These are phyloP conservation scores for Triplophysa rosa DNA, from an alignment of 2,113 vertebrate species.

Conservation along the genomic window DNA sequence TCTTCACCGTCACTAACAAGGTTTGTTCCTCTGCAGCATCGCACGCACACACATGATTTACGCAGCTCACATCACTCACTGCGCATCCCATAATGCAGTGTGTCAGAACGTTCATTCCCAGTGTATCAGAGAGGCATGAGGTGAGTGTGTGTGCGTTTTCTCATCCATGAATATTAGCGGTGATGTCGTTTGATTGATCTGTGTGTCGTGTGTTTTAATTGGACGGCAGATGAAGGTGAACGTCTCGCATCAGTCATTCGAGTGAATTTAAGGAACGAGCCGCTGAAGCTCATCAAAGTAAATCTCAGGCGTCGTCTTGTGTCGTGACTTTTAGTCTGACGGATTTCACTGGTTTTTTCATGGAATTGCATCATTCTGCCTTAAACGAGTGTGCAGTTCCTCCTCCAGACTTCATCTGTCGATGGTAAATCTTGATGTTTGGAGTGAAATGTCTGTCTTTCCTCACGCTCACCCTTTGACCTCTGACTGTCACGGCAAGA, in stretches of 20 bases:
- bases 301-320: background rate
- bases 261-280: background rate
- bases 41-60: too few relatives aligned
- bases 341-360: conserved; percentile 64
- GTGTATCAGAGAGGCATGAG: background rate
- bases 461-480: conserved; percentile 3
- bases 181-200: background rate
- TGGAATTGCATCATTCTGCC: conserved; percentile 72
- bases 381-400: conserved; percentile 28
- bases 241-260: background rate
- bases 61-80: too few relatives aligned
- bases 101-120: background rate
- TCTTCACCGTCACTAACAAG: conserved; percentile 86
- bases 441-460: conserved; percentile 14
- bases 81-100: background rate
- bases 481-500: background rate
- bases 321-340: conserved; percentile 67
- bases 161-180: background rate
- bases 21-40: conserved; percentile 46
- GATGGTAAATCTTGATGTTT: conserved; percentile 36
- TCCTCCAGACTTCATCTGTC: conserved; percentile 21
- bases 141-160: background rate
- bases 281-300: conserved; percentile 11
- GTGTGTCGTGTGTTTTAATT: background rate
- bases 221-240: background rate